Percentiles rank a stretch among this genome's conserved stretches.
Evolutionary conservation across 2,888 invertebrate species (phyloP).

Genomic region (Dione vanillae): DNA sequence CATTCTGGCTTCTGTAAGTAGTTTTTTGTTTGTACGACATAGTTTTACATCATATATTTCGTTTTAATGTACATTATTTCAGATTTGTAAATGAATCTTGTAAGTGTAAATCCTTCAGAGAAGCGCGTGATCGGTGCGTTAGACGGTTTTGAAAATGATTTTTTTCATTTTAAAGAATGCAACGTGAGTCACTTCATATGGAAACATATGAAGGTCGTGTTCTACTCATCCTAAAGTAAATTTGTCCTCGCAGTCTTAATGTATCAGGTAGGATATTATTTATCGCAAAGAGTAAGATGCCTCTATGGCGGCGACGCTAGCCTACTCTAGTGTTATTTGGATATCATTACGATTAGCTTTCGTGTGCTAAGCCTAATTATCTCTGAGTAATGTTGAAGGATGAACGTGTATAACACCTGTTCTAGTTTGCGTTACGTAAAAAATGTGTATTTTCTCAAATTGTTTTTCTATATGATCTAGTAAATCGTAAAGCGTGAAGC

Average conservation of each 20-base stretch:
- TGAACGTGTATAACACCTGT: conserved; percentile 22
- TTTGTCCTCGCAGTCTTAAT: conserved; percentile 67
- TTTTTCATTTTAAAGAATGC: conserved; percentile 48
- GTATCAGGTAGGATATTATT: conserved; percentile 67
- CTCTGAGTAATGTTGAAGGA: conserved; percentile 21
- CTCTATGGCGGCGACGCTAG: conserved; percentile 29
- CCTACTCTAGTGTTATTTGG: conserved; percentile 25
- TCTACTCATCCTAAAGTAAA: conserved; percentile 60
- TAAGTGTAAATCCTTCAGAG: conserved; percentile 42
- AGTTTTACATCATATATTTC: background rate
- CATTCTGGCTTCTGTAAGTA: conserved; percentile 31
- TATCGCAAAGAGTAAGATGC: conserved; percentile 53
- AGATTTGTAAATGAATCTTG: conserved; percentile 42
- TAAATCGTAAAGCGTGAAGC: conserved; percentile 21
- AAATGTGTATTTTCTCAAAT: conserved; percentile 21
- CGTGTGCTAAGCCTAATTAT: conserved; percentile 40
- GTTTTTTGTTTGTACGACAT: conserved; percentile 2
- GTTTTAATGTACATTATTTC: conserved; percentile 29
- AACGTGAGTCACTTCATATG: conserved; percentile 50
- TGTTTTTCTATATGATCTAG: conserved; percentile 18
- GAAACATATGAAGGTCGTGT: conserved; percentile 53
- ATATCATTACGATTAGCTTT: conserved; percentile 35
- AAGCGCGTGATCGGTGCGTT: conserved; percentile 52
- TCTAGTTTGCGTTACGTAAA: conserved; percentile 37
- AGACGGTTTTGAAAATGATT: conserved; percentile 50